Base-by-base conservation (phyloP, 2,113 vertebrate species). In the Labrus mixtus region DNA sequence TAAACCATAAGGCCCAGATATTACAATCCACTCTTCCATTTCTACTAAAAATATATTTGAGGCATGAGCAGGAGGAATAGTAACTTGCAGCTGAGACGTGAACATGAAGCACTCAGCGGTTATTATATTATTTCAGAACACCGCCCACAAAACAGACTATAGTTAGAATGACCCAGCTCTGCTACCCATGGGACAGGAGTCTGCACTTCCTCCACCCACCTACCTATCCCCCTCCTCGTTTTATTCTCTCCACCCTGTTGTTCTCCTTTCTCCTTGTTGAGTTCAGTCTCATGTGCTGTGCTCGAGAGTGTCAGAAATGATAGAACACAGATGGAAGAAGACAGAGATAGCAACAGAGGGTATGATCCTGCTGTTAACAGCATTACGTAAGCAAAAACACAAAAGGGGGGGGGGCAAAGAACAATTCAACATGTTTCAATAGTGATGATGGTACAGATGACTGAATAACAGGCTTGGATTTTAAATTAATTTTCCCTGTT, bases 141-240 rank as follows among this genome's bases (percentile, higher is more conserved):
- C 33, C 75, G 9, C 73, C 77, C 67, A 79, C 68, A 82, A 64
- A 77, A 79, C 48, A 71, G 78, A 68, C 83, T 91, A 90, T 88
- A 91, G 82, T 90, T 92, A 90, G 86, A 82, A 66, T 51, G 66
- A 75, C 88, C 86, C 72, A 83, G 76, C 77, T 77, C 56, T 64
- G 43, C 51, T 54, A 29, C 85, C 68, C 72, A 46, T 72, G 82
- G 72, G 87, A 86, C 50, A 36, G 37, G 43, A 63, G 62, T 64
- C 77, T 77, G 56, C 53, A 81, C 68, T 71, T 85, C 72, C 80
- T 75, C 73, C 64, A 74, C 69, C 76, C 73, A 78, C 76, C 51
- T 75, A 66, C 83, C 51, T 73, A 66, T 81, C 78, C 61, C 69
- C 39, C 57, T 60, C 46, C 69, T 20, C 29, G 29, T 33, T 22